phyloP scores from a whole-genome alignment of 2,888 invertebrate genomes.

The Thymelicus lineola region DNA sequence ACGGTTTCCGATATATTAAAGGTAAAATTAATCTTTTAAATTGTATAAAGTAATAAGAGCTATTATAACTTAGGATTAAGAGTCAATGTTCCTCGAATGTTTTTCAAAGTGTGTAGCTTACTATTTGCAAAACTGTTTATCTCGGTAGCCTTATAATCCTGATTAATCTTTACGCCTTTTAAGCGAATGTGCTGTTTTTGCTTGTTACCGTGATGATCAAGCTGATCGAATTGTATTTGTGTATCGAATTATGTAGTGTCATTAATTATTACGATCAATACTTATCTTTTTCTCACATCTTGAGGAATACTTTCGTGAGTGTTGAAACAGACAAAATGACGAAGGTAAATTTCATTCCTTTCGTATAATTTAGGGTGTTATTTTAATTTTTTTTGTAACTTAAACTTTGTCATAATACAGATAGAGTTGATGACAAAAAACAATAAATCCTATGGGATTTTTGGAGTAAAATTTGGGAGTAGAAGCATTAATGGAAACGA shows the following conservation, averaged over 20 bases:
- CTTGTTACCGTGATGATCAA: slow-evolving; percentile 16
- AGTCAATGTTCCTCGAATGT: background rate
- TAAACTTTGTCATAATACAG: no score
- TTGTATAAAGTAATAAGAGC: background rate
- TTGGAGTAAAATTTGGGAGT: no score
- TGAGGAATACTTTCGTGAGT: slow-evolving; percentile 13
- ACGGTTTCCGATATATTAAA: background rate
- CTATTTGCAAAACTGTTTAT: background rate
- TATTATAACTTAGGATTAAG: background rate
- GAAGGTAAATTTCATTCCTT: slow-evolving; percentile 9
- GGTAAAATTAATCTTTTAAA: background rate
- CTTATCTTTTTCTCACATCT: slow-evolving; percentile 16
- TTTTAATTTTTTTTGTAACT: no score
- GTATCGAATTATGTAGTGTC: slow-evolving; percentile 11
- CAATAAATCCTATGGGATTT: no score
- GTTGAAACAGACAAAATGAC: slow-evolving; percentile 10
- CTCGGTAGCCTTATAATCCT: slow-evolving; percentile 17
- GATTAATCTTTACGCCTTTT: slow-evolving; percentile 35
- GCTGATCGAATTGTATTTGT: slow-evolving; percentile 14
- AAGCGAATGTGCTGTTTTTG: slow-evolving; percentile 2
- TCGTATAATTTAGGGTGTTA: background rate
- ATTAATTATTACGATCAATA: slow-evolving; percentile 8
- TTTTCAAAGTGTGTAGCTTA: background rate
- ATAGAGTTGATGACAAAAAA: no score
- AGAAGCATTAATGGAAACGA: no score